These are phyloP conservation scores for Sylvia atricapilla DNA, from an alignment of 2,113 vertebrate species.

Conservation along the genomic window DNA sequence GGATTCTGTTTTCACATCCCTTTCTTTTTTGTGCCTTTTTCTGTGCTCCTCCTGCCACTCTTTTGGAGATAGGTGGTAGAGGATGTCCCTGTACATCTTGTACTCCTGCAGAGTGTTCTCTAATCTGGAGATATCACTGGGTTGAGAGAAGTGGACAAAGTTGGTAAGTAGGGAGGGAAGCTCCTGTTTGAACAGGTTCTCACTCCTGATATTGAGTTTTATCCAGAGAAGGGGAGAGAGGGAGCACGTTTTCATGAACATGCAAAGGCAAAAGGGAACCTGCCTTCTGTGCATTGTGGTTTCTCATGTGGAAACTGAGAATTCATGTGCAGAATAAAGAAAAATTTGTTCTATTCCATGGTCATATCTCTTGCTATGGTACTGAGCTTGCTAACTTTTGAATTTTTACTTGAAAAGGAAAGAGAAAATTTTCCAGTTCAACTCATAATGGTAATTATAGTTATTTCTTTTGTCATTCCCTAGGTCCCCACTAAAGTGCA, in stretches of 20 bases:
- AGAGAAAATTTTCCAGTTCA: not conserved
- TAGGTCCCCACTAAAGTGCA: not conserved
- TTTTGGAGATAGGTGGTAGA: conserved; percentile 83
- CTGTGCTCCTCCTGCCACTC: conserved; percentile 81
- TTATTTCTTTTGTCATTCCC: not conserved
- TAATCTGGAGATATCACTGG: conserved; percentile 80
- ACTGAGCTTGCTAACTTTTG: not conserved
- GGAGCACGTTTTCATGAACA: not conserved
- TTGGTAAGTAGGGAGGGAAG: not conserved
- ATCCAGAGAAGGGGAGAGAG: not conserved
- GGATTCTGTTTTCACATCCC: not conserved
- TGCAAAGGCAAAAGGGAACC: not conserved
- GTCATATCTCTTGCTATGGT: not conserved
- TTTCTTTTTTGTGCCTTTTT: conserved; percentile 12
- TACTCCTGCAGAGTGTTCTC: conserved; percentile 83
- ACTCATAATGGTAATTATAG: not conserved
- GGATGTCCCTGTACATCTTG: conserved; percentile 82
- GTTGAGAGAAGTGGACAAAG: not conserved
- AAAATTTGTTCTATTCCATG: not conserved
- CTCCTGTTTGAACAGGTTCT: not conserved
- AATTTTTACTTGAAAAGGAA: not conserved
- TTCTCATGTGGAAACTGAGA: not conserved
- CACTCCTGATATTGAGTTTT: not conserved
- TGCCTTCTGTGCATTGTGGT: not conserved
- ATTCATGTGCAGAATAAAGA: too few species aligned